Percentiles rank a stretch among this genome's conserved stretches.
phyloP scores from a whole-genome alignment of 2,113 vertebrate genomes.

The Aptenodytes forsteri region DNA sequence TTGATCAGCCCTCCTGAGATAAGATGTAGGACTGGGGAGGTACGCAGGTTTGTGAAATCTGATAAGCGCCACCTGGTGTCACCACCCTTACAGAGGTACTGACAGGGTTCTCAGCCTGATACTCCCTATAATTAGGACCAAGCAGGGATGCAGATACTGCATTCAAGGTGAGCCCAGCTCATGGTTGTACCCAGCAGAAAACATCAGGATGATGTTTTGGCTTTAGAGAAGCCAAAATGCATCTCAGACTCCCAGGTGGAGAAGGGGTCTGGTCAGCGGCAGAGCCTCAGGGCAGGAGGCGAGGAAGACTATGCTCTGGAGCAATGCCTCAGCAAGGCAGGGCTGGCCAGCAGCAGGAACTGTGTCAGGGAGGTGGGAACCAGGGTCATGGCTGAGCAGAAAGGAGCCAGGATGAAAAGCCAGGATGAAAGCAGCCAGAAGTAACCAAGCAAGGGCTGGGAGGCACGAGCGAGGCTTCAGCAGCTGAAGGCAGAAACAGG shows the following conservation, averaged over 20 bases:
- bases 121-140: not conserved
- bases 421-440: not conserved
- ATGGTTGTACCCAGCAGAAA: not conserved
- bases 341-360: not conserved
- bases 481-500: not conserved
- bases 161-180: not conserved
- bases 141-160: not conserved
- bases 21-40: not conserved
- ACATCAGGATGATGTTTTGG: not conserved
- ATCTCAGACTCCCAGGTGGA: not conserved
- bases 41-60: not conserved
- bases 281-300: not conserved
- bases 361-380: not conserved
- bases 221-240: not conserved
- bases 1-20: not conserved
- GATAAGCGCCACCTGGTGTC: not conserved
- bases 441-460: not conserved
- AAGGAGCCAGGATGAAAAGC: not conserved
- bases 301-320: not conserved
- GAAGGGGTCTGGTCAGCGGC: accelerated
- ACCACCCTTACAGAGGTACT: not conserved
- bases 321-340: not conserved
- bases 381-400: not conserved
- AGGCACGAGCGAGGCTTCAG: accelerated
- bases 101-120: not conserved